Evolutionary conservation across 2,888 invertebrate genomes (phyloP).

Genomic region (Dryocosmus kuriphilus): DNA sequence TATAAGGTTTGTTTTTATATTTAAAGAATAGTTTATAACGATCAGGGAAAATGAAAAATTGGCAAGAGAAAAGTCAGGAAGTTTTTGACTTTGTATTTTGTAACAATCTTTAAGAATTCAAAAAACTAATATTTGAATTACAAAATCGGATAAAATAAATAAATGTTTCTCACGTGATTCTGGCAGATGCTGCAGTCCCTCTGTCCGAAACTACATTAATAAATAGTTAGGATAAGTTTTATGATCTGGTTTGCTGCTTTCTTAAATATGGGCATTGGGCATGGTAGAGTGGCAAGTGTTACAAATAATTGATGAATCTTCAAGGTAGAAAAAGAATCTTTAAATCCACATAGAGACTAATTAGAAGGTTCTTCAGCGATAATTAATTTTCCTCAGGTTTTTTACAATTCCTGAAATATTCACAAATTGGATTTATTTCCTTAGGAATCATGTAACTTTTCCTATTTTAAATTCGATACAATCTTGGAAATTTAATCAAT

Average conservation of each 20-base stretch:
- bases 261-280: slow-evolving; percentile 11
- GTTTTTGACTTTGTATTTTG: no score
- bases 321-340: slow-evolving; percentile 1
- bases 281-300: slow-evolving; percentile 12
- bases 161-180: not conserved
- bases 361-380: not conserved
- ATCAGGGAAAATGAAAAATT: no score
- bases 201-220: slow-evolving; percentile 21
- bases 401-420: not conserved
- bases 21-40: no score
- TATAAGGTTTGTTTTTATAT: no score
- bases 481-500: no score
- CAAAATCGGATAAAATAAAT: not conserved
- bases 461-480: not conserved
- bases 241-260: slow-evolving; percentile 28
- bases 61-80: no score
- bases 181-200: slow-evolving; percentile 9
- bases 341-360: slow-evolving; percentile 19
- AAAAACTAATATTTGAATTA: no score
- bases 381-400: not conserved
- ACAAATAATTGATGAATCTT: slow-evolving; percentile 25
- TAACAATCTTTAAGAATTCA: no score
- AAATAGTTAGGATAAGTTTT: not conserved
- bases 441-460: no score
- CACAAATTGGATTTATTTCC: not conserved